phyloP scores from a whole-genome alignment of 2,888 invertebrate genomes.

The Embidobia sp. region DNA sequence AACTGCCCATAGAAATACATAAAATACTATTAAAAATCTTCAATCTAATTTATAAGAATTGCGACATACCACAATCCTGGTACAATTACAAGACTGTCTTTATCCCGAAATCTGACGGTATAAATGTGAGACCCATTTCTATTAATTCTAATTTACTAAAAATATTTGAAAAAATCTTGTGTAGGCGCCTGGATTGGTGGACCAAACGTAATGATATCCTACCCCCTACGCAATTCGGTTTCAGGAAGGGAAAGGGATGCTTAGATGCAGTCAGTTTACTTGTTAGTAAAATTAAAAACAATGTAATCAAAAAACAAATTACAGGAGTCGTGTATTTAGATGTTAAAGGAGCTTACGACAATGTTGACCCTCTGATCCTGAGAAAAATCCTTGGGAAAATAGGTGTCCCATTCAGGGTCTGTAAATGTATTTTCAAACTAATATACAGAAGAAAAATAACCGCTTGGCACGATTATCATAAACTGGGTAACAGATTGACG shows the following conservation, averaged over 20 bases:
- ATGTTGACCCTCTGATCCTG: background rate
- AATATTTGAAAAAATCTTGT: slow-evolving; percentile 3
- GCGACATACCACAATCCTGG: background rate
- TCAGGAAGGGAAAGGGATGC: background rate
- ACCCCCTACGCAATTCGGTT: background rate
- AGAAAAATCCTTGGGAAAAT: background rate
- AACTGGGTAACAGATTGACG: background rate
- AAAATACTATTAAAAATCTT: slow-evolving; percentile 1
- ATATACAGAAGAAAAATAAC: background rate
- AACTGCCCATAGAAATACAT: no score
- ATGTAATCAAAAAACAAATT: no score
- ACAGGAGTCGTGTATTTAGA: no score
- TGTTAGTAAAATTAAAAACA: no score
- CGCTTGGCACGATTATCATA: background rate
- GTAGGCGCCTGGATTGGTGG: slow-evolving; percentile 15
- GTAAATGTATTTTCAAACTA: background rate
- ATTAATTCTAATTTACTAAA: slow-evolving; percentile 7
- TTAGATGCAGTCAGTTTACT: no score
- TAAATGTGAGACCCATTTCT: no score
- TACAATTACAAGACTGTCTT: slow-evolving; percentile 1
- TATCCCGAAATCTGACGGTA: slow-evolving; percentile 11
- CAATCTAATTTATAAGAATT: background rate
- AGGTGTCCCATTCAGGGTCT: background rate
- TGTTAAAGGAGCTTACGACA: background rate
- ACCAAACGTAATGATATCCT: background rate